Evolutionary conservation across 1,140 invertebrate species (phyloP), one percentile per base, ranked within the genome.

Genomic region (Lepidostoma basale): DNA sequence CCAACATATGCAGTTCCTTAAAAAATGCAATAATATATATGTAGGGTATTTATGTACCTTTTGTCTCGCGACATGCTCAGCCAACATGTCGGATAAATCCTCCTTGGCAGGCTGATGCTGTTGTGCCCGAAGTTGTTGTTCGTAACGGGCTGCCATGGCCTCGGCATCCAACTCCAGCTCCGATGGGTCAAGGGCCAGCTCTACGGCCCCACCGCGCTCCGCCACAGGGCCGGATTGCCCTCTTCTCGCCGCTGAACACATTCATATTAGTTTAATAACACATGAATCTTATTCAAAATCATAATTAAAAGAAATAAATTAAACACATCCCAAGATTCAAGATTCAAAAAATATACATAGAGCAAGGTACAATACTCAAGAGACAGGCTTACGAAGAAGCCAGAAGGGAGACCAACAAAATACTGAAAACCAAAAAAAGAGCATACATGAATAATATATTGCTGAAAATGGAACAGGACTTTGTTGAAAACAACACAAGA

Each of bases 31-130:
- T 33, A 33, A 33, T 33, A 33, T 6, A 5, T 6, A 6, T 33
- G 5, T 6, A 33, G 30, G 30, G 30, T 33, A n/a, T n/a, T 5
- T 33, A 33, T 12, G 30, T 28, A 92, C 92, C 86, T 95, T 96
- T 79, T 98, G 95, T 74, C 96, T 89, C 20, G 96, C 95, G 18
- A 97, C 95, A 81, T 99, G 97, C 82, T 99, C 97, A 20, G 96
- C 96, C 67, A 99, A 87, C 96, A 99, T 98, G 77, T 99, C 97
- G 18, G 95, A 97, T 10, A 99, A 86, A 85, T 99, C 98, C 84
- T 99, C 98, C 70, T 95, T 92, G 69, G 92, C 90, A 28, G 94
- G 81, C 77, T 92, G 88, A 73, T 91, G 90, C 76, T 97, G 93
- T 75, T 95, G 91, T 76, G 98, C 96, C 44, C 94, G 86, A 81